Evolutionary conservation across 2,113 vertebrate species (phyloP).

Genomic region (Probosciger aterrimus): DNA sequence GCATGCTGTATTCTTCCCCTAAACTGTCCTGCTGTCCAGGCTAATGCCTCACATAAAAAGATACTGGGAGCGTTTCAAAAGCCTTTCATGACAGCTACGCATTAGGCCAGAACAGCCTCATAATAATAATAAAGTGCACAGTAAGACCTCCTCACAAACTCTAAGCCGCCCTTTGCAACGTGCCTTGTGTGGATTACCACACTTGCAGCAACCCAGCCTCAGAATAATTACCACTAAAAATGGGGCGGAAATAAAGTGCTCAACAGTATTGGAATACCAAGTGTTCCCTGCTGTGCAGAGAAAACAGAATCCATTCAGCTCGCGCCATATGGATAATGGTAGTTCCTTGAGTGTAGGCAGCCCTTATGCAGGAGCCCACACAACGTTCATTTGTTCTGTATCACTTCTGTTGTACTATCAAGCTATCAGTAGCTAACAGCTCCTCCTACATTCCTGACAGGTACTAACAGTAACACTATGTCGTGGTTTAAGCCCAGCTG

Average conservation of each 20-base stretch:
- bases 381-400: not conserved
- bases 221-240: conserved; percentile 59
- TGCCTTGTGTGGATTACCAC: conserved; percentile 35
- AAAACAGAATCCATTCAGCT: conserved; percentile 40
- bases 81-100: conserved; percentile 41
- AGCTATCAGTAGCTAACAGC: not conserved
- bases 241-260: conserved; percentile 43
- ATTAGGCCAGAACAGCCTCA: conserved; percentile 20
- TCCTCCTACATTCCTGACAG: not conserved
- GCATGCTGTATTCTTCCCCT: not conserved
- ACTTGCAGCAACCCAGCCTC: conserved; percentile 38
- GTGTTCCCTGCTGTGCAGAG: conserved; percentile 26
- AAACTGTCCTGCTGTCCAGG: conserved; percentile 16
- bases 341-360: conserved; percentile 22
- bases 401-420: not conserved
- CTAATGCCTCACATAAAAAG: conserved; percentile 42
- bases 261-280: conserved; percentile 36
- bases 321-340: conserved; percentile 35
- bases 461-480: not conserved
- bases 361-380: conserved; percentile 29
- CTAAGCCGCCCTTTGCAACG: conserved; percentile 18
- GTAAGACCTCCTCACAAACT: conserved; percentile 26
- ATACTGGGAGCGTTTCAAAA: conserved; percentile 44
- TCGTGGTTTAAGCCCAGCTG: no score
- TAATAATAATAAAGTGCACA: conserved; percentile 31